Evolutionary conservation across 2,888 invertebrate genomes (phyloP), one percentile per base, ranked within the genome.

Genomic region (Patella pellucida): DNA sequence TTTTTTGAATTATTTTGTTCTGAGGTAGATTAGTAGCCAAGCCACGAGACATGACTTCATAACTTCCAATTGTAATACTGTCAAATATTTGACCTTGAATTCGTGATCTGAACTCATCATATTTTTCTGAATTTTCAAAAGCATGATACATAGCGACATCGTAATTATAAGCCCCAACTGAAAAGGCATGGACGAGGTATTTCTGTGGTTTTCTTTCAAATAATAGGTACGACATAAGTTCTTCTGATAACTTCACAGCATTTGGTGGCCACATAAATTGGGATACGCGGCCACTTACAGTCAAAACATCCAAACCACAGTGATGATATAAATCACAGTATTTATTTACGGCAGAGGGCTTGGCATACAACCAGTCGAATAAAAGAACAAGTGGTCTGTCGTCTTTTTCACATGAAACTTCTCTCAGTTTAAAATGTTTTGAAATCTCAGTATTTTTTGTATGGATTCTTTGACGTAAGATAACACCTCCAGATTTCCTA

Each of bases 71-170:
- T 0, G 83, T 83, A 62, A 85, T 78, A 68, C 85, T 85, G 74
- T 85, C 85, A 79, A 83, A 85, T 11, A 85, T 74, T 70, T 84
- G 84, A 51, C 82, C 85, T n/a, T 78, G 52, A 12, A 84, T 76
- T 4, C 74, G 76, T 4, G 77, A 68, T 51, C 77, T 67, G 52
- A 84, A 80, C 50, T 73, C 23, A 27, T 78, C 77, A 71, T 75
- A 80, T 16, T 74, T 74, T 7, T 77, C 54, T 31, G 76, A 71
- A 7, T 75, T 68, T 50, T 73, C 67, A 16, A 51, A 62, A 3
- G 82, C 69, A 50, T 54, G 67, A 27, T 76, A 74, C 68, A 76
- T 56, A 52, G 76, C 71, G 7, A 84, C 77, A 3, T 83, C 82
- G 70, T 82, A 85, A 62, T 79, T 79, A 73, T 82, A 85, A 3